Evolutionary conservation across 2,888 invertebrate genomes (phyloP).

Genomic region (Polymixis flavicincta): DNA sequence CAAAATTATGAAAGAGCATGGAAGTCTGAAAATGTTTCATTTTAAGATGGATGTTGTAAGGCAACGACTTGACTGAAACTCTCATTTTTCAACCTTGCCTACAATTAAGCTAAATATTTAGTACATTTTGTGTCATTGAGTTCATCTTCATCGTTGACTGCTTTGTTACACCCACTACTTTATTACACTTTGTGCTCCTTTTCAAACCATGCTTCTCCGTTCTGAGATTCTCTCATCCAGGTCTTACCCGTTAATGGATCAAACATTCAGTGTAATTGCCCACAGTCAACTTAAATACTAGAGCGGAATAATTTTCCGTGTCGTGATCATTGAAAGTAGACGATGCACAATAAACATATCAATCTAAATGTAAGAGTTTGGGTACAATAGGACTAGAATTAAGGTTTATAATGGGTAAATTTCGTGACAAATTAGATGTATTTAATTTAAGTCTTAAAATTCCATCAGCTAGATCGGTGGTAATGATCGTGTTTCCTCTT

Average conservation of each 20-base stretch:
- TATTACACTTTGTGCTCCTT: too few species aligned
- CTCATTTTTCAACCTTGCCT: neutral
- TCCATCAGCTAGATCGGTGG: neutral
- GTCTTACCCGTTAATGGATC: too few species aligned
- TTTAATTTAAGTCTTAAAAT: neutral
- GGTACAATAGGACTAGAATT: neutral
- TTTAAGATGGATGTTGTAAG: neutral
- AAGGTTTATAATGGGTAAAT: neutral
- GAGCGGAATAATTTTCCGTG: neutral
- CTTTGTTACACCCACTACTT: too few species aligned
- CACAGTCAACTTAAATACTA: conserved; percentile 15
- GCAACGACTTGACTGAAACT: neutral
- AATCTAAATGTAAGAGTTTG: neutral
- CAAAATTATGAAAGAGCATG: conserved; percentile 7
- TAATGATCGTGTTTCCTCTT: neutral
- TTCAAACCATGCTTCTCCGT: too few species aligned
- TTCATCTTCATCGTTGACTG: too few species aligned
- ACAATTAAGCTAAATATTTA: too few species aligned
- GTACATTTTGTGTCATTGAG: too few species aligned
- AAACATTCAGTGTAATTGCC: neutral
- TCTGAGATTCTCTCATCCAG: too few species aligned
- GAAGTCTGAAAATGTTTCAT: neutral
- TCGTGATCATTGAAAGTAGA: neutral
- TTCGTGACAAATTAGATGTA: neutral
- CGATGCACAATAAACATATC: neutral